Percentiles rank a stretch among this genome's conserved stretches.
phyloP scores from a whole-genome alignment of 2,797 vertebrate species.

The Lacerta bilineata region DNA sequence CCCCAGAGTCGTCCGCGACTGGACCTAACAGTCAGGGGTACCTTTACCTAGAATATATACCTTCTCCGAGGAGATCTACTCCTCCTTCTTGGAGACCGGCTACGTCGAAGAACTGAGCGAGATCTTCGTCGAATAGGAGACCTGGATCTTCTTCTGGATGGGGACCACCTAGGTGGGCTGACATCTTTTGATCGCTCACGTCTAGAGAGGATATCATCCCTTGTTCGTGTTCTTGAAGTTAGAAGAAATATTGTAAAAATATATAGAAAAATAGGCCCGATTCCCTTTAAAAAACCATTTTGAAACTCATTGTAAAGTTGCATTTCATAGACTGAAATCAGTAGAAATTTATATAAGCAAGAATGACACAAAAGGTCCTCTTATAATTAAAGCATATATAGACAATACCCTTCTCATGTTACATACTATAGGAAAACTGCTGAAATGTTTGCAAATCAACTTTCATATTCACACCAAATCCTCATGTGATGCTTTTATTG shows the following conservation, averaged over 20 bases:
- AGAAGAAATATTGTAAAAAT: constrained; percentile 52
- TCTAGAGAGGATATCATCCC: constrained; percentile 83
- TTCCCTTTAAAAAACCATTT: constrained; percentile 27
- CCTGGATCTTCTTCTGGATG: constrained; percentile 88
- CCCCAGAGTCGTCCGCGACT: no score
- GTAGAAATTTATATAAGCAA: not conserved
- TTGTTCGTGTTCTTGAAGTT: constrained; percentile 85
- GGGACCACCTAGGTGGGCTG: constrained; percentile 88
- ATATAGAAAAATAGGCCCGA: not conserved
- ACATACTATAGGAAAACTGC: not conserved
- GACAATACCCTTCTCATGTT: not conserved
- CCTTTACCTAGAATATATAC: constrained; percentile 60
- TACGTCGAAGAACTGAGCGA: constrained; percentile 88
- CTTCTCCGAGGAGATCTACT: constrained; percentile 83
- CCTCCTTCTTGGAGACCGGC: constrained; percentile 89
- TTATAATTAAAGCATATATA: not conserved
- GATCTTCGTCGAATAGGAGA: constrained; percentile 92
- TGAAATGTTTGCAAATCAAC: not conserved
- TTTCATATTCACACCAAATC: not conserved
- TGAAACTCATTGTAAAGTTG: constrained; percentile 21
- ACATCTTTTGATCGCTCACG: constrained; percentile 84
- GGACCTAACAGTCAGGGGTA: no score
- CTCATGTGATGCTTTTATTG: not conserved
- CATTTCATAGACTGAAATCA: not conserved
- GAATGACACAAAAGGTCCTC: not conserved